These are phyloP conservation scores for Epinotia bilunana DNA, from an alignment of 2,888 invertebrate genomes.

Conservation along the genomic window DNA sequence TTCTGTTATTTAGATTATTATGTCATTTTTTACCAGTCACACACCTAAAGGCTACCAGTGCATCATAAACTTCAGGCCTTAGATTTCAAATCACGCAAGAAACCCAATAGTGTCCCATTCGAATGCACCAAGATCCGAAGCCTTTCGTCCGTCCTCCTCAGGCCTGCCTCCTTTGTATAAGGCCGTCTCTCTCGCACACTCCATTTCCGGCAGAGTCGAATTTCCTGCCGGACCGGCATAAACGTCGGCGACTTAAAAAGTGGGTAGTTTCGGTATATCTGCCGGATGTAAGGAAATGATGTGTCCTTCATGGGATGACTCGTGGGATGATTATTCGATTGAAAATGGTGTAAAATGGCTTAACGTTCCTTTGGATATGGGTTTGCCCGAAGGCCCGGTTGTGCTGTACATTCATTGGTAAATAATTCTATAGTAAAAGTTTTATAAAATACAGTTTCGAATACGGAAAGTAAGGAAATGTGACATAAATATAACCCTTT, in stretches of 20 bases:
- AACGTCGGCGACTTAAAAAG: conserved; percentile 78
- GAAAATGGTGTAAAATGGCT: conserved; percentile 22
- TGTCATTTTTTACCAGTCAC: neutral
- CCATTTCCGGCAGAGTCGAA: conserved; percentile 78
- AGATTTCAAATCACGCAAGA: conserved; percentile 39
- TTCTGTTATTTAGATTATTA: neutral
- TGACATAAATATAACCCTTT: neutral
- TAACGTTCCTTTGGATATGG: conserved; percentile 9
- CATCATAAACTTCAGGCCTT: conserved; percentile 26
- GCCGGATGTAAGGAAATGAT: conserved; percentile 78
- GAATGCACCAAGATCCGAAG: conserved; percentile 55
- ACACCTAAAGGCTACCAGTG: neutral
- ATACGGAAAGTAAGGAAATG: neutral
- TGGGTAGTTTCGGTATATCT: conserved; percentile 78
- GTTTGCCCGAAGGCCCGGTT: conserved; percentile 14
- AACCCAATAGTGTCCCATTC: conserved; percentile 49
- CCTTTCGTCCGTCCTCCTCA: conserved; percentile 57
- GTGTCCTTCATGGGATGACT: conserved; percentile 57
- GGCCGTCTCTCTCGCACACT: conserved; percentile 72
- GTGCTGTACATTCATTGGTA: neutral
- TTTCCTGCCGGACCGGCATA: conserved; percentile 71
- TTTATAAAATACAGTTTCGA: neutral
- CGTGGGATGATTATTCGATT: conserved; percentile 51
- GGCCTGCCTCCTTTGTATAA: conserved; percentile 51
- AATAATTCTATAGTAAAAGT: neutral